phyloP scores from a whole-genome alignment of 2,888 invertebrate species.

The Epirrhoe tristata region DNA sequence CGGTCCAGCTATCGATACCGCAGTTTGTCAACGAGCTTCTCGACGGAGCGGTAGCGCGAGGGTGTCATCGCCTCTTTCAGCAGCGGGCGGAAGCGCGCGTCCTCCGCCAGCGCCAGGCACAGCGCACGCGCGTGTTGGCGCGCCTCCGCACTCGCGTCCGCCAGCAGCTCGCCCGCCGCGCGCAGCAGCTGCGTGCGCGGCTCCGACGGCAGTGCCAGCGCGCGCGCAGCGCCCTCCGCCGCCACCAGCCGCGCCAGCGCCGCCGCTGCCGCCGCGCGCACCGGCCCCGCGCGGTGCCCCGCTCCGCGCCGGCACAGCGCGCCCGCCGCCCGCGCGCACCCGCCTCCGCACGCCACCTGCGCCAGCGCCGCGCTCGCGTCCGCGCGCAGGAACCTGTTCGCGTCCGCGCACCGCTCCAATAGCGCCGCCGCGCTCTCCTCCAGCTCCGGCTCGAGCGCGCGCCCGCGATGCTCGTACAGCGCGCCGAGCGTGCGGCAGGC shows the following conservation, averaged over 20 bases:
- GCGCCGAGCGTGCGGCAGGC: slow-evolving; percentile 94
- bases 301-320: slow-evolving; percentile 90
- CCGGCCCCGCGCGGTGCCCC: slow-evolving; percentile 94
- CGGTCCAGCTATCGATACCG: slow-evolving; percentile 58
- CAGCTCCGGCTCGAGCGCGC: slow-evolving; percentile 89
- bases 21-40: slow-evolving; percentile 90
- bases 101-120: slow-evolving; percentile 89
- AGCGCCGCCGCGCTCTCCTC: slow-evolving; percentile 94
- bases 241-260: slow-evolving; percentile 90
- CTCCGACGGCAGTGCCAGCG: slow-evolving; percentile 90
- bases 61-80: slow-evolving; percentile 92
- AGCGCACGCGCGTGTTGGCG: slow-evolving; percentile 92
- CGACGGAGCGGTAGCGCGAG: slow-evolving; percentile 92
- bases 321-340: slow-evolving; percentile 87
- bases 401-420: slow-evolving; percentile 96
- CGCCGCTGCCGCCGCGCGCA: slow-evolving; percentile 93
- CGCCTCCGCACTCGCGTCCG: slow-evolving; percentile 94
- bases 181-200: slow-evolving; percentile 91
- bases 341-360: slow-evolving; percentile 91
- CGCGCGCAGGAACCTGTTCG: slow-evolving; percentile 95
- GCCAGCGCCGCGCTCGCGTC: slow-evolving; percentile 94
- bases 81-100: slow-evolving; percentile 90
- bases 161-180: slow-evolving; percentile 92
- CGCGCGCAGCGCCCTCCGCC: slow-evolving; percentile 89
- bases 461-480: slow-evolving; percentile 88